Base-by-base conservation (phyloP, 2,113 vertebrate species). In the Actinemys pallida region DNA sequence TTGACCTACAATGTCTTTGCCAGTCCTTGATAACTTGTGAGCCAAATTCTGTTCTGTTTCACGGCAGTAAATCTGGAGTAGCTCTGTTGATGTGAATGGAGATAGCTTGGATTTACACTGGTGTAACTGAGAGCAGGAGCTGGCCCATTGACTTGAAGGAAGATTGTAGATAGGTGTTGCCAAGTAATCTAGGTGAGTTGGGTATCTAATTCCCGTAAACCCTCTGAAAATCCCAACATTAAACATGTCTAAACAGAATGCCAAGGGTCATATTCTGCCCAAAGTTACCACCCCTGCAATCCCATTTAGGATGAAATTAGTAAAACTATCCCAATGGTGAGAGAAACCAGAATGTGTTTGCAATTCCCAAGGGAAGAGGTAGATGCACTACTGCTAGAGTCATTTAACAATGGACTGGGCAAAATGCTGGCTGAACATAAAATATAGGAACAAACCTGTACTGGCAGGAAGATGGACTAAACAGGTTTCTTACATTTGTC, bases 111-210 rank as follows among this genome's bases (percentile, higher is more conserved):
- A 94, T 96, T 97, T 94, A 81, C 84, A 31, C 93, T 45, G 84
- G 7, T 87, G 91, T 97, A 95, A 97, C 82, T 93, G 95, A 97
- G 96, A 92, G 89, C 13, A 5, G 75, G 75, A 79, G 65, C 87
- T 90, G 65, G 84, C 86, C 45, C 0, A 0, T 59, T 49, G 80
- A 19, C 90, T 90, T 93, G 5, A 52, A 76, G 90, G 90, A 90
- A 76, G 83, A 52, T 76, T 90, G 90, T 89, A 83, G 69, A 47
- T 8, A 8, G 50, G 79, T 89, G 42, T 86, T 91, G 81, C 39
- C 13, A n/a, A 84, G 62, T 25, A 45, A 75, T 54, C 88, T 78
- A 76, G 50, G 88, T 93, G 94, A 95, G 83, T 79, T 94, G 50
- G 87, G 80, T 62, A 96, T 90, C 83, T 88, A 90, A 89, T 92